Base-by-base conservation (phyloP, 2,888 invertebrate genomes). In the Plusia festucae region DNA sequence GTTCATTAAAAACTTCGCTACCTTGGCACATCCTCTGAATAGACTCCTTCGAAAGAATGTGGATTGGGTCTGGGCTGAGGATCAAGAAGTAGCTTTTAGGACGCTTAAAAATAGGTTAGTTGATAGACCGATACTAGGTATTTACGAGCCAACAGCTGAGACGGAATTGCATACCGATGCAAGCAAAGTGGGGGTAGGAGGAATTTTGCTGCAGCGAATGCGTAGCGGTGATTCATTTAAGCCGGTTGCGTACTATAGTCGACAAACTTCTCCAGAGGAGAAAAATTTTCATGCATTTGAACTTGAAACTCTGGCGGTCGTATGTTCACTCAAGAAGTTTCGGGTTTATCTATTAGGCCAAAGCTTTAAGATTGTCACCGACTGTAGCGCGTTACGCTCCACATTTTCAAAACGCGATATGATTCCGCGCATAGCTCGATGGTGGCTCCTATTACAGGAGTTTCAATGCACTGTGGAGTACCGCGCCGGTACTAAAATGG, bases 301-400 rank as follows among this genome's bases (percentile, higher is more conserved):
- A 40, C 49, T 82, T 3, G 78, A 81, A 51, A 73, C 78, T 0
- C 44, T 81, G 8, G 79, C 78, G 0, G 70, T 81, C 1, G 60
- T 78, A 0, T 46, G 56, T 3, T 60, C 76, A 0, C 52, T 73
- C n/a, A 68, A 63, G 13, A 68, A 68, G 15, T 77, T 77, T 52
- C 30, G 76, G 4, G 68, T 70, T 1, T 80, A 73, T 32, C 20
- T 80, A 0, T 30, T 78, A 13, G 78, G 80, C 1, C n/a, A 69
- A n/a, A n/a, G n/a, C n/a, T n/a, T n/a, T n/a, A n/a, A n/a, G n/a
- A n/a, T n/a, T n/a, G n/a, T n/a, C n/a, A n/a, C n/a, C n/a, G n/a
- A n/a, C n/a, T n/a, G n/a, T n/a, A n/a, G n/a, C n/a, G n/a, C n/a
- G n/a, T n/a, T n/a, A n/a, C n/a, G n/a, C n/a, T n/a, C n/a, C n/a